These are phyloP conservation scores for Hydrotaea diabolus DNA, from an alignment of 2,888 invertebrate genomes.

Conservation along the genomic window DNA sequence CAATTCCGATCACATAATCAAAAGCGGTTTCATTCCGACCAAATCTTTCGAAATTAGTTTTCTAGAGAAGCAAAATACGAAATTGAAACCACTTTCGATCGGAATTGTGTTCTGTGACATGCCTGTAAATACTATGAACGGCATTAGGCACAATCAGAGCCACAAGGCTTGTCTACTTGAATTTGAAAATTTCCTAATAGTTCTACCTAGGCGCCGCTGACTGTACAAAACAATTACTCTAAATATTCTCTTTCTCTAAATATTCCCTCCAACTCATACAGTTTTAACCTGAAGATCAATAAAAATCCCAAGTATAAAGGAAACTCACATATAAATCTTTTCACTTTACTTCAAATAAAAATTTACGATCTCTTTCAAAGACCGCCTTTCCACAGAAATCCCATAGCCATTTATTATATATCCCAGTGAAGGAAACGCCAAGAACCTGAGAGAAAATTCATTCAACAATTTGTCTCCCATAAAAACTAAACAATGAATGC, in stretches of 20 bases:
- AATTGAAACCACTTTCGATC: no score
- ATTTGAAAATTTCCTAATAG: no score
- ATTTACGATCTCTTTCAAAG: conserved; percentile 39
- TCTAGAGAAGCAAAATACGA: no score
- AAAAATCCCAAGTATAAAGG: conserved; percentile 19
- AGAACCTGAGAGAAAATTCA: conserved; percentile 24
- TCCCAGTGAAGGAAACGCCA: neutral
- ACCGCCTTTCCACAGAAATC: conserved; percentile 45
- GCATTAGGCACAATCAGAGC: no score
- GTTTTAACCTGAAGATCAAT: conserved; percentile 20
- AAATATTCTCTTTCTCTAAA: no score
- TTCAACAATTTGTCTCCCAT: conserved; percentile 58
- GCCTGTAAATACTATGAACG: no score
- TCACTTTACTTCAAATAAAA: conserved; percentile 11
- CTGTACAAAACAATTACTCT: neutral
- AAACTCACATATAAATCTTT: conserved; percentile 38
- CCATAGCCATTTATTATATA: conserved; percentile 49
- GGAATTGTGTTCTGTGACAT: no score
- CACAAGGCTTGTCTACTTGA: no score
- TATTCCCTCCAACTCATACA: neutral
- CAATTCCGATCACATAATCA: no score
- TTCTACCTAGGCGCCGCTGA: neutral
- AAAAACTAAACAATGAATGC: conserved; percentile 42
- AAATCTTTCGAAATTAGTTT: no score
- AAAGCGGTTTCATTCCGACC: no score